phyloP scores from a whole-genome alignment of 2,113 vertebrate species.

The Apeltes quadracus region DNA sequence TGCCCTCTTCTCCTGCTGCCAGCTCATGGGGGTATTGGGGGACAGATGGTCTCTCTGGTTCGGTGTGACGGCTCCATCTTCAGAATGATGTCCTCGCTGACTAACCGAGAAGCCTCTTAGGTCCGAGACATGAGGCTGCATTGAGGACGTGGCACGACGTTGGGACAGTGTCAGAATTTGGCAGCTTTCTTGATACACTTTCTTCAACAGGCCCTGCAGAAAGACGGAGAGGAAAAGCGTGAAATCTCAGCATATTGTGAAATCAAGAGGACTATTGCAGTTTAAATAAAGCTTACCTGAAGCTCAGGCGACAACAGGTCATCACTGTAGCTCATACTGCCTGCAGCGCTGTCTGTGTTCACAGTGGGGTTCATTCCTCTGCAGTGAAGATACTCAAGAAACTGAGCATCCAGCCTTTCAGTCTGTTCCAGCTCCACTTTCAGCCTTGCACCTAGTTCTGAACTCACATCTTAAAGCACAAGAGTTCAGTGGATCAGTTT shows the following conservation, averaged over 20 bases:
- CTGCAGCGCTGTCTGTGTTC: conserved; percentile 75
- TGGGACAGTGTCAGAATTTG: conserved; percentile 91
- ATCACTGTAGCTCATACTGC: conserved; percentile 76
- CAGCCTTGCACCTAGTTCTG: conserved; percentile 78
- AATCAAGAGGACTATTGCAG: not conserved
- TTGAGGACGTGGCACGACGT: conserved; percentile 47
- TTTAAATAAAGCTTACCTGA: conserved; percentile 78
- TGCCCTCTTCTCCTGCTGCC: conserved; percentile 82
- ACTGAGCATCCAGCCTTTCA: conserved; percentile 75
- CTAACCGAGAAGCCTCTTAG: conserved; percentile 40
- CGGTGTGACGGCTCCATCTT: conserved; percentile 28
- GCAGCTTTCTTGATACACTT: conserved; percentile 90
- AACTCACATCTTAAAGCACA: conserved; percentile 78
- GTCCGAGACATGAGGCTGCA: conserved; percentile 28
- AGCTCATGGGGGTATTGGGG: conserved; percentile 71
- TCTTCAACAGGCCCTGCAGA: conserved; percentile 85
- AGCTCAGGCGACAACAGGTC: conserved; percentile 86
- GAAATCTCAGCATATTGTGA: not conserved
- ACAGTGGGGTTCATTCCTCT: conserved; percentile 74
- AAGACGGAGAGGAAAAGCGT: not conserved
- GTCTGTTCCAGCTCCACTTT: conserved; percentile 74
- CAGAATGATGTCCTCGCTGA: conserved; percentile 32
- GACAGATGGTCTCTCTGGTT: conserved; percentile 54
- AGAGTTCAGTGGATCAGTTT: not conserved
- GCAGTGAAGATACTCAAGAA: conserved; percentile 76